Conservation (phyloP, 2,797 vertebrate species). For the Paedocypris micromegethes region DNA sequence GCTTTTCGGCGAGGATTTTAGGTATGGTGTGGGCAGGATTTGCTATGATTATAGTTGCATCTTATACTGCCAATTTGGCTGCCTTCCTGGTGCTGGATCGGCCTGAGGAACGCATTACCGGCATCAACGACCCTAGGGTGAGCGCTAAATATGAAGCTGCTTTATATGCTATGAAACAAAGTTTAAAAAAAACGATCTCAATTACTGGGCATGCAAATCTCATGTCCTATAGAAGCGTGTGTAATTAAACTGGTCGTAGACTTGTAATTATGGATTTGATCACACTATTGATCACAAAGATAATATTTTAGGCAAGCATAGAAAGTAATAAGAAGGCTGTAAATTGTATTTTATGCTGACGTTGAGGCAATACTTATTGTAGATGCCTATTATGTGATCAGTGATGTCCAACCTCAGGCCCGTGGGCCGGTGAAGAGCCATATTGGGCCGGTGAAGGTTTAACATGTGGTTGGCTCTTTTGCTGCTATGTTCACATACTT, state of each 20-base stretch:
- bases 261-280: constrained; percentile 34
- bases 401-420: too few relatives aligned
- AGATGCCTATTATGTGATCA: too few relatives aligned
- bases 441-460: too few relatives aligned
- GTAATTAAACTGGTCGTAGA: constrained; percentile 32
- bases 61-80: constrained; percentile 98
- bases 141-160: constrained; percentile 38
- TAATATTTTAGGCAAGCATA: constrained; percentile 22
- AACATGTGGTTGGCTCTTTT: too few relatives aligned
- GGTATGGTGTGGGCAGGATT: constrained; percentile 99
- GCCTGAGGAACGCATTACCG: constrained; percentile 97
- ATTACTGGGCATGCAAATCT: constrained; percentile 17
- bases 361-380: too few relatives aligned
- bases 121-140: constrained; percentile 98
- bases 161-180: constrained; percentile 37
- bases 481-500: too few relatives aligned
- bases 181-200: constrained; percentile 43
- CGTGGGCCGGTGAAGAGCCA: too few relatives aligned
- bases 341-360: too few relatives aligned
- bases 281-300: constrained; percentile 62
- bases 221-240: constrained; percentile 8
- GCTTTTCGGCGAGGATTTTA: constrained; percentile 96
- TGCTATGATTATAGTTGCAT: constrained; percentile 99
- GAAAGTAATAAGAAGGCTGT: too few relatives aligned
- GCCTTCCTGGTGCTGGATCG: constrained; percentile 98